Base-by-base conservation (phyloP, 2,113 vertebrate species). In the Rhineura floridana region DNA sequence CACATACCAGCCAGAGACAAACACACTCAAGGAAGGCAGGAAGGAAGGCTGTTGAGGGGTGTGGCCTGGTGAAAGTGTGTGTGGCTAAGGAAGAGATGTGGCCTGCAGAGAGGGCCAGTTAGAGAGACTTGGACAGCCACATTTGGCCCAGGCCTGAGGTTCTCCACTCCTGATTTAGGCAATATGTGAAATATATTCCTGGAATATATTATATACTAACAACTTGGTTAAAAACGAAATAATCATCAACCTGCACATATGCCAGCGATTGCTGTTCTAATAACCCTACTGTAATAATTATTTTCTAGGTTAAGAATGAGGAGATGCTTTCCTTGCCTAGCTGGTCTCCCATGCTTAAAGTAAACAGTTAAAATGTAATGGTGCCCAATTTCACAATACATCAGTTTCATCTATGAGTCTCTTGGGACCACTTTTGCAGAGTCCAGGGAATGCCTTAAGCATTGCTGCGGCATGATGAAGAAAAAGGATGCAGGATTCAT, bases 401-500 rank as follows among this genome's bases (percentile, higher is more conserved):
- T 70, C 62, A 76, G 46, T 77, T 84, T 77, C 81, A 42, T 77
- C 36, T 23, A 59, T n/a, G 70, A 25, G 87, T 9, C 1, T 33
- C 13, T 1, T 89, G n/a, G 70, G 3, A 4, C 8, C 33, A 11
- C 77, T 81, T 90, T 19, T 85, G 10, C 85, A 15, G 2, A 86
- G 12, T 39, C 13, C 12, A 6, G 28, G 75, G 33, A 8, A 0
- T 42, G 44, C 87, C 52, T 88, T 87, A 2, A 1, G 4, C 9
- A 83, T 92, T 52, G 46, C 48, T 0, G 1, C 59, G 30, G 0
- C 0, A 86, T 55, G 70, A 84, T 67, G 52, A 44, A 84, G 42
- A 52, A 63, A 90, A 90, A 44, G 13, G 69, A 46, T 59, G 80
- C 33, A 89, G 87, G 46, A 65, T 2, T 0, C 0, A 23, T 13